Conservation (phyloP, 1,140 invertebrate genomes). For the Zaprionus davidi region DNA sequence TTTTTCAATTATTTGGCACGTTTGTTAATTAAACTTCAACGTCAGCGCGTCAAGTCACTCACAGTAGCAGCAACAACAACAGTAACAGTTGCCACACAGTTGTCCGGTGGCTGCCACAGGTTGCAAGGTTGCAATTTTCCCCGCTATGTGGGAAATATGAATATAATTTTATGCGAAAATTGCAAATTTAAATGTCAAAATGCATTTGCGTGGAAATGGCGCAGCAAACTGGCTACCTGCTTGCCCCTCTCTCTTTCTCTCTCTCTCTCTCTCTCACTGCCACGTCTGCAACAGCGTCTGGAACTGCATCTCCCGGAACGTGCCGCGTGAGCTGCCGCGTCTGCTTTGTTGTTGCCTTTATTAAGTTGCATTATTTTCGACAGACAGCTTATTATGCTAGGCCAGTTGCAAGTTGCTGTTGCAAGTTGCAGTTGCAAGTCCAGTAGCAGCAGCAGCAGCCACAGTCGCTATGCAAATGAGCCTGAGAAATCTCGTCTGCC, state of each 20-base stretch:
- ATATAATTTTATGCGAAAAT: conserved; percentile 83
- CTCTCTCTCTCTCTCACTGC: not conserved
- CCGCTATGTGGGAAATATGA: conserved; percentile 53
- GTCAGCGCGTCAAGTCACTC: conserved; percentile 67
- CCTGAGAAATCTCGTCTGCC: conserved; percentile 68
- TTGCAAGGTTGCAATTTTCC: conserved; percentile 72
- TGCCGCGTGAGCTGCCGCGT: conserved; percentile 32
- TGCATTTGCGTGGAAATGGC: conserved; percentile 76
- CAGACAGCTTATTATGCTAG: conserved; percentile 69
- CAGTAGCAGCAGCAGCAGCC: conserved; percentile 6
- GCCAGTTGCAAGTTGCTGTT: conserved; percentile 26
- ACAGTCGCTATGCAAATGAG: conserved; percentile 74
- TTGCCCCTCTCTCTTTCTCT: not conserved
- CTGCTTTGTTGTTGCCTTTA: conserved; percentile 71
- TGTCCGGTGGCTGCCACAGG: conserved; percentile 2
- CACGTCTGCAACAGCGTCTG: not conserved
- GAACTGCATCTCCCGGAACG: conserved; percentile 9
- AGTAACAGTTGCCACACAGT: conserved; percentile 19
- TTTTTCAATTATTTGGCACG: conserved; percentile 83
- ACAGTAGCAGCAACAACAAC: conserved; percentile 10
- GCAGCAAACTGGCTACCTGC: conserved; percentile 30
- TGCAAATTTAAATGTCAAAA: conserved; percentile 83
- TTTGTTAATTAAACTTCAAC: conserved; percentile 82
- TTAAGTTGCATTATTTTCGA: conserved; percentile 75
- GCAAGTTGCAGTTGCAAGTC: conserved; percentile 4